Evolutionary conservation across 2,888 invertebrate species (phyloP).

Genomic region (Melieria picta): DNA sequence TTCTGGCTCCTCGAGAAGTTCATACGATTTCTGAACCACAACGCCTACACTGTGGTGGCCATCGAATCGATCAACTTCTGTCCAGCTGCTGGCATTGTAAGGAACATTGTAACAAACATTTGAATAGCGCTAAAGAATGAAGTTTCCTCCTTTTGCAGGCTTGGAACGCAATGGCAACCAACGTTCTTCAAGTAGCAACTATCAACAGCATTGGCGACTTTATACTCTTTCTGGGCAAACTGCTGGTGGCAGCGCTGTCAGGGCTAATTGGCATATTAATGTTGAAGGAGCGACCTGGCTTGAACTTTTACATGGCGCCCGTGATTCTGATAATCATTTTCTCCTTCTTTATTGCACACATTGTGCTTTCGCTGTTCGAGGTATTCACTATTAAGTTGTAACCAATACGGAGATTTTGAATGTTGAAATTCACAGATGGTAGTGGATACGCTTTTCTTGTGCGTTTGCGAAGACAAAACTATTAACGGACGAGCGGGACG

Average conservation of each 20-base stretch:
- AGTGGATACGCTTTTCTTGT: constrained; percentile 91
- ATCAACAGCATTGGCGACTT: constrained; percentile 95
- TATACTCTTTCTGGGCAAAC: constrained; percentile 87
- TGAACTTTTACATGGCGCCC: constrained; percentile 88
- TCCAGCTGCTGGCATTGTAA: constrained; percentile 87
- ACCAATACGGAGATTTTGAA: background rate
- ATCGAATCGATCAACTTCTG: constrained; percentile 92
- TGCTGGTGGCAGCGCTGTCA: constrained; percentile 81
- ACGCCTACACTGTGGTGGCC: constrained; percentile 93
- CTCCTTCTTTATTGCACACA: constrained; percentile 92
- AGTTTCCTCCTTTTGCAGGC: constrained; percentile 71
- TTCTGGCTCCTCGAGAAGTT: constrained; percentile 92
- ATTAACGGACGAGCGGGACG: constrained; percentile 79
- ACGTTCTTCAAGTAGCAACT: constrained; percentile 87
- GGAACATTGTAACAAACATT: constrained; percentile 42
- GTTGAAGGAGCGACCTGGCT: constrained; percentile 76
- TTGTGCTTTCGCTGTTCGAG: constrained; percentile 93
- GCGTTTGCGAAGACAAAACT: constrained; percentile 92
- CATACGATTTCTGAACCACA: constrained; percentile 90
- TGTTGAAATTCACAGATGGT: constrained; percentile 76
- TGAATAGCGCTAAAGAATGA: background rate
- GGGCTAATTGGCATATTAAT: constrained; percentile 81
- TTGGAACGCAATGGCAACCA: constrained; percentile 83
- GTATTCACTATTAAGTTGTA: constrained; percentile 66
- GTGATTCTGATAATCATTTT: constrained; percentile 85